Evolutionary conservation across 2,888 invertebrate species (phyloP).

Genomic region (Ophion ellenae): DNA sequence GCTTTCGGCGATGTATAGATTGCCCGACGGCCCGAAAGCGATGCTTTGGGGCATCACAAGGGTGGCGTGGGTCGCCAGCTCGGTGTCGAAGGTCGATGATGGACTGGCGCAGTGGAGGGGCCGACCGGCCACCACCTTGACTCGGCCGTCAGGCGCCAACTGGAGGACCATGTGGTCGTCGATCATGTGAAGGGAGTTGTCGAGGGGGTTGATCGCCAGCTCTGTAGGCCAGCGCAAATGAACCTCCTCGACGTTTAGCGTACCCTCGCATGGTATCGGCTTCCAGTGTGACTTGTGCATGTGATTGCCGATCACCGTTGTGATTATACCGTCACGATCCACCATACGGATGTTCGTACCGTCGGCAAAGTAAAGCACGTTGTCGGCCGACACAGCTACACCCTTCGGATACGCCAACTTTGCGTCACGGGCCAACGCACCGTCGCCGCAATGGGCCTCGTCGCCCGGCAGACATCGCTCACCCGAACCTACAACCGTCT

Average conservation of each 20-base stretch:
- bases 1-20: slow-evolving; percentile 97
- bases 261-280: slow-evolving; percentile 96
- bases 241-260: slow-evolving; percentile 95
- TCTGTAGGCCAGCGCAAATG: slow-evolving; percentile 98
- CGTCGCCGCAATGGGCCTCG: slow-evolving; percentile 98
- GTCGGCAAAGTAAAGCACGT: slow-evolving; percentile 97
- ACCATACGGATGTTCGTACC: slow-evolving; percentile 98
- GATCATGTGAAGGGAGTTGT: slow-evolving; percentile 97
- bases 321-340: slow-evolving; percentile 95
- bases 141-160: slow-evolving; percentile 94
- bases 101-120: slow-evolving; percentile 96
- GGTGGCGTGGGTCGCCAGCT: slow-evolving; percentile 95
- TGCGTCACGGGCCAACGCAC: slow-evolving; percentile 95
- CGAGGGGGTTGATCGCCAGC: slow-evolving; percentile 96
- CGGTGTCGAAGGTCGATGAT: slow-evolving; percentile 91
- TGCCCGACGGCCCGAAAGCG: slow-evolving; percentile 95
- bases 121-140: slow-evolving; percentile 96
- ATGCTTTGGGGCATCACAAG: slow-evolving; percentile 97
- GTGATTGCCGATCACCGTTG: slow-evolving; percentile 95
- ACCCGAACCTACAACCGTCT: slow-evolving; percentile 97
- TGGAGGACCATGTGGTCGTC: slow-evolving; percentile 98
- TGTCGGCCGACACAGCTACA: slow-evolving; percentile 96
- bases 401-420: slow-evolving; percentile 98
- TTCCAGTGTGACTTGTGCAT: slow-evolving; percentile 98
- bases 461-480: slow-evolving; percentile 96